These are phyloP conservation scores for Drosophila sturtevanti DNA, from an alignment of 1,140 invertebrate genomes.

Conservation along the genomic window DNA sequence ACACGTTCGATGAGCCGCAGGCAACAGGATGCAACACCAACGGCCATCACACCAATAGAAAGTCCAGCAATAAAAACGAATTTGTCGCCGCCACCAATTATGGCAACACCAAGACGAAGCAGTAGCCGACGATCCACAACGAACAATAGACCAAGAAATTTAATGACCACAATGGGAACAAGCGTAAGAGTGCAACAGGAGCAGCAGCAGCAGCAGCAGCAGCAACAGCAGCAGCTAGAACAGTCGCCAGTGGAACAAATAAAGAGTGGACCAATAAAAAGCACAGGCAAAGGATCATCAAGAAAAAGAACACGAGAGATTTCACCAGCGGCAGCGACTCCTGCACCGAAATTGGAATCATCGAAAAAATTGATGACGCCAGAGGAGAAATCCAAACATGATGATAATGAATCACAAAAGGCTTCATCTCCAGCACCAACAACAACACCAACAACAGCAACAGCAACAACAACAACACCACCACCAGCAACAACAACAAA, in stretches of 20 bases:
- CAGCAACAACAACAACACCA: not conserved
- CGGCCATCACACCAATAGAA: conserved; percentile 4
- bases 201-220: not conserved
- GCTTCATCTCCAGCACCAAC: not conserved
- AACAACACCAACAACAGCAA: not conserved
- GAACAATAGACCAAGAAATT: conserved; percentile 5
- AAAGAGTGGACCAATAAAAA: not conserved
- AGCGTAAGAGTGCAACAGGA: not conserved
- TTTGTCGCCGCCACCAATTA: conserved; percentile 6
- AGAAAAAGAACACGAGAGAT: not conserved
- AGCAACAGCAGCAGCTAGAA: not conserved
- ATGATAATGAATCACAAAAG: not conserved
- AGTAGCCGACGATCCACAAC: conserved; percentile 5
- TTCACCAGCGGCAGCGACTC: not conserved
- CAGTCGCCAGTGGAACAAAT: not conserved
- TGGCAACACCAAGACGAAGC: not conserved
- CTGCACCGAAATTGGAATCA: not conserved
- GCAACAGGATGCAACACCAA: conserved; percentile 11
- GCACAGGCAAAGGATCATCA: not conserved
- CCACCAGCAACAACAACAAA: not conserved
- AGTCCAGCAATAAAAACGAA: conserved; percentile 8
- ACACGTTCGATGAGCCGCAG: conserved; percentile 53
- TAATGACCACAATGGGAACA: not conserved
- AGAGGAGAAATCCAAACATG: too few relatives aligned
- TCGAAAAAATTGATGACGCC: too few relatives aligned